phyloP scores from a whole-genome alignment of 2,797 vertebrate species.

The Cryptoblepharus egeriae region DNA sequence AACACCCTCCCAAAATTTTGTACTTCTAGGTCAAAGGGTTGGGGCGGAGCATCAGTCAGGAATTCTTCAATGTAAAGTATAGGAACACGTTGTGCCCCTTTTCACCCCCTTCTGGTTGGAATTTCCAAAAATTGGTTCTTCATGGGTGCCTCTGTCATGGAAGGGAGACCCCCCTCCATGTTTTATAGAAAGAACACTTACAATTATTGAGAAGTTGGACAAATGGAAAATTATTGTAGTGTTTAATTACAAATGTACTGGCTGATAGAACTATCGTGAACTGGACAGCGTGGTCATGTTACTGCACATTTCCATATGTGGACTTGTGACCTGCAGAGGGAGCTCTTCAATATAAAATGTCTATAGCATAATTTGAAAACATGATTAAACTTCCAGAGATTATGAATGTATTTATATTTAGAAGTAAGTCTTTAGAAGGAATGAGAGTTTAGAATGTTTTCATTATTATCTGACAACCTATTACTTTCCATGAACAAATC shows the following conservation, averaged over 20 bases:
- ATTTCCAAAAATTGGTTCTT: too few relatives aligned
- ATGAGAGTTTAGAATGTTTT: not conserved
- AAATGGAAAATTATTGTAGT: not conserved
- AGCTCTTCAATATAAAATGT: conserved; percentile 9
- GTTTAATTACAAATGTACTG: too few relatives aligned
- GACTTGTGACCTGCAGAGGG: not conserved
- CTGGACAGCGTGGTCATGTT: not conserved
- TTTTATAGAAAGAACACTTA: not conserved
- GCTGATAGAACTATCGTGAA: not conserved
- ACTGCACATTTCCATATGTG: not conserved
- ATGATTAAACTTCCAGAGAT: conserved; percentile 23
- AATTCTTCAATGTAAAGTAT: too few relatives aligned
- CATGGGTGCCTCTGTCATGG: too few relatives aligned
- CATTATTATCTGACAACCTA: not conserved
- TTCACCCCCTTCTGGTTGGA: too few relatives aligned
- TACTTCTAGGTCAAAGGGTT: too few relatives aligned
- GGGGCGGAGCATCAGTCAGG: too few relatives aligned
- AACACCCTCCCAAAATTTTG: too few relatives aligned
- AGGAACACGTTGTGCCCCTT: too few relatives aligned
- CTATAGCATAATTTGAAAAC: conserved; percentile 1
- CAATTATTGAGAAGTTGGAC: not conserved
- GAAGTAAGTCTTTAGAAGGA: conserved; percentile 21
- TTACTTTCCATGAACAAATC: not conserved
- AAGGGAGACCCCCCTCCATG: too few relatives aligned
- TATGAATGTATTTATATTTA: conserved; percentile 41